Percentiles rank a stretch among this genome's conserved stretches.
phyloP scores from a whole-genome alignment of 2,797 vertebrate species.

The Furcifer pardalis region DNA sequence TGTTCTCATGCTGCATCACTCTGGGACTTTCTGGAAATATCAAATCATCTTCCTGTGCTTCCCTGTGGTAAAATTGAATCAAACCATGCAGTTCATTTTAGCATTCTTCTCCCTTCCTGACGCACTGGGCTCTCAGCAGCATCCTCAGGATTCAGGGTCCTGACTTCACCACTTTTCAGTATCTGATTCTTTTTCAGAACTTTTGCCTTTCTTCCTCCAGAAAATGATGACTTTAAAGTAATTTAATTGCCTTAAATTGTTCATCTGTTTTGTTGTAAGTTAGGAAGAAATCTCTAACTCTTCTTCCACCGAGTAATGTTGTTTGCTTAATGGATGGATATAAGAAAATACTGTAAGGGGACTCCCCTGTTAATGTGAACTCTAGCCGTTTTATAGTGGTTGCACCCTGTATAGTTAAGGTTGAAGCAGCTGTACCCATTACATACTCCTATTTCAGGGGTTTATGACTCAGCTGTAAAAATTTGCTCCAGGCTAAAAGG shows the following conservation, averaged over 20 bases:
- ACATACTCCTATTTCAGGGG: conserved; percentile 79
- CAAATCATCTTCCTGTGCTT: background rate
- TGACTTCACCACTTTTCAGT: background rate
- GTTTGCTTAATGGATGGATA: conserved; percentile 75
- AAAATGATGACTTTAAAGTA: background rate
- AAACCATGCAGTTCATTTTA: background rate
- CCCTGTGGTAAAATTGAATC: background rate
- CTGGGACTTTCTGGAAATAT: background rate
- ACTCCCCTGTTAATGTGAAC: conserved; percentile 75
- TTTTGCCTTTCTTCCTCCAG: background rate
- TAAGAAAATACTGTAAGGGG: conserved; percentile 75
- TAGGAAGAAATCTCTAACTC: conserved; percentile 57
- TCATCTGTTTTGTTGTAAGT: conserved; percentile 62
- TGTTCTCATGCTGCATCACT: background rate
- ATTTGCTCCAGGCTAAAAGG: conserved; percentile 74
- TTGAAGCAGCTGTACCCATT: conserved; percentile 81
- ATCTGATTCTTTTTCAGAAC: background rate
- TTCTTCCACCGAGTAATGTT: conserved; percentile 69
- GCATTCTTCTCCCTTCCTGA: background rate
- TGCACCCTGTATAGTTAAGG: conserved; percentile 72
- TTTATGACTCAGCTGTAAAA: conserved; percentile 82
- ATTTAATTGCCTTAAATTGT: conserved; percentile 61
- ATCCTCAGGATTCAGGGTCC: too few species aligned
- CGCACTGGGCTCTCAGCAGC: background rate
- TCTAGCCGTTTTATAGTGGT: conserved; percentile 76